phyloP scores from a whole-genome alignment of 1,140 invertebrate genomes.

The Microplitis mediator region DNA sequence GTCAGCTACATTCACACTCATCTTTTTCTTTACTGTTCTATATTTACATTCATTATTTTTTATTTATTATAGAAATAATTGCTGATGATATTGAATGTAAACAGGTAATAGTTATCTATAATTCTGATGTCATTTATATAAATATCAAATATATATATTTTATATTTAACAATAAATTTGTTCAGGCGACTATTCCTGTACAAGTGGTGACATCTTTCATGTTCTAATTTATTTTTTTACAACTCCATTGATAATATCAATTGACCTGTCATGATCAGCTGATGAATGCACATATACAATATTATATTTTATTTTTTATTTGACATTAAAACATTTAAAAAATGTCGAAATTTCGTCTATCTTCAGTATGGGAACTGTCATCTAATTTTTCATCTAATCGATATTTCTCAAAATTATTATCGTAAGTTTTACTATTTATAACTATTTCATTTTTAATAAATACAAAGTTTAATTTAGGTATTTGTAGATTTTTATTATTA shows the following conservation, averaged over 20 bases:
- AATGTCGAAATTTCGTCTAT: conserved; percentile 54
- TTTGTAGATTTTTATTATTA: background rate
- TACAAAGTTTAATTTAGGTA: background rate
- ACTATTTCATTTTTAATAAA: background rate
- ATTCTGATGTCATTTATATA: no score
- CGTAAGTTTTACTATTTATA: conserved; percentile 43
- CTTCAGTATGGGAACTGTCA: conserved; percentile 54
- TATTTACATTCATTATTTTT: no score
- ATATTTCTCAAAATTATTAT: conserved; percentile 58
- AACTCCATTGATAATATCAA: background rate
- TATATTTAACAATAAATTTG: no score
- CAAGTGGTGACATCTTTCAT: no score
- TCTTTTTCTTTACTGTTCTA: no score
- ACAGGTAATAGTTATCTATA: no score
- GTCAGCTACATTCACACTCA: no score
- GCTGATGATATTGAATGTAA: no score
- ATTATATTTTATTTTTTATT: conserved; percentile 18
- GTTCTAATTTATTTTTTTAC: no score
- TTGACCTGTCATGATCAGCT: background rate
- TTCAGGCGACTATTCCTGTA: no score
- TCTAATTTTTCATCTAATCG: conserved; percentile 60
- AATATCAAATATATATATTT: no score
- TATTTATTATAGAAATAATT: no score
- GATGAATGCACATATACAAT: background rate
- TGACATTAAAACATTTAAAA: conserved; percentile 27